Evolutionary conservation across 2,113 vertebrate species (phyloP), one percentile per base, ranked within the genome.

Genomic region (Callospermophilus lateralis): DNA sequence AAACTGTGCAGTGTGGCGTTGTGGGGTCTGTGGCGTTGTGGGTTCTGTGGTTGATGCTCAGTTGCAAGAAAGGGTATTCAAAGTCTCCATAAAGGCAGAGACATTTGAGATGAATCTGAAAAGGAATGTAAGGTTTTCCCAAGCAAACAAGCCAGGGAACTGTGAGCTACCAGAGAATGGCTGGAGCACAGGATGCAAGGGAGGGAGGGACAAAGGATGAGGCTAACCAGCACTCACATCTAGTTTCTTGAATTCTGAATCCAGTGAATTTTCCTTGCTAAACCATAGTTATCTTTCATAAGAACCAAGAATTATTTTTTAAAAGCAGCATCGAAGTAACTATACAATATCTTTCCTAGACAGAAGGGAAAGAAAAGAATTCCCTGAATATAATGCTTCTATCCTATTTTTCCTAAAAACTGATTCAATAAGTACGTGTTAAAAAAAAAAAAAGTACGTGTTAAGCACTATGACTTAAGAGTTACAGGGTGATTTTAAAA

Each of bases 181-280:
- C 42, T 22, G 12, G 61, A 20, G 20, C 12, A 1, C 0, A n/a
- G 9, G 39, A 39, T 34, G 10, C 42, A 37, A 9, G 3, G 1
- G 16, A 28, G 7, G 20, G 11, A 2, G 8, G 9, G 22, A 48
- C 26, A 16, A 32, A 37, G 63, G 20, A 53, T 0, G 20, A 39
- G 65, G 65, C 48, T 34, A 63, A 73, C 20, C 53, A 91, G 39
- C 77, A 94, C 19, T 87, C 55, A 92, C 92, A 80, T 88, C 73
- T 37, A 77, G 6, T 12, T 84, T 90, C 84, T 51, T 95, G 83
- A 97, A 93, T 93, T 93, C 85, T 90, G 68, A 94, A 70, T 68
- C 32, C 42, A 58, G 39, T 80, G 42, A 80, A 88, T 70, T 79
- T 53, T 97, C 63, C 45, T 80, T 84, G 93, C 12, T 39, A 32